Base-by-base conservation (phyloP, 2,888 invertebrate species). In the Cyclophora albipunctata region DNA sequence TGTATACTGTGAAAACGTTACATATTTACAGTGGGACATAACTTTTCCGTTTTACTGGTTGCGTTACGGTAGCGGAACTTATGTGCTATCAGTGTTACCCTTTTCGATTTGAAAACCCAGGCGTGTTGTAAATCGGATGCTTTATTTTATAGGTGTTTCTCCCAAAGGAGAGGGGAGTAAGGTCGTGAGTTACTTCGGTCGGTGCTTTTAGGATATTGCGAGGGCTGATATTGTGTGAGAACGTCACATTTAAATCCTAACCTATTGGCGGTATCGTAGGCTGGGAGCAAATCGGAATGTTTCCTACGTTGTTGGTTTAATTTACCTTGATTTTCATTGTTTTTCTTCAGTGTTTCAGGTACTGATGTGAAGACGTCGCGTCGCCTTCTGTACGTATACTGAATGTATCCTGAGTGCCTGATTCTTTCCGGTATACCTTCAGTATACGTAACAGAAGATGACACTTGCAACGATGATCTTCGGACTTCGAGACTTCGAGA, bases 391-490 rank as follows among this genome's bases (percentile, higher is more conserved):
- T 94, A 97, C 97, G 97, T 97, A 97, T 97, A 97, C 97, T 97
- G 96, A 97, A 97, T 97, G 97, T 97, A 97, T 97, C 97, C 97
- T 97, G 97, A 97, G 96, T 96, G 96, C 94, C 90, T 93, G 92
- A 88, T 85, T 88, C 93, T 95, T 94, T 97, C 97, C 96, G 97
- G 97, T 97, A 97, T 97, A 97, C 97, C 96, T 97, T 97, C 96
- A 96, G 96, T 97, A 97, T 97, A 97, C 97, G 97, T 97, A 97
- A 96, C 96, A 96, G 96, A 96, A 96, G 96, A 95, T 93, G 93
- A 93, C 95, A 96, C 96, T 37, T 90, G 83, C 79, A 82, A 74
- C 92, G 86, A 47, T 51, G 62, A 56, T 56, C 54, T 54, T 54
- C 60, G 47, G 34, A 45, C 49, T 42, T 50, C 52, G 7, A 68